phyloP scores from a whole-genome alignment of 1,140 invertebrate genomes.

The Anastrepha obliqua region DNA sequence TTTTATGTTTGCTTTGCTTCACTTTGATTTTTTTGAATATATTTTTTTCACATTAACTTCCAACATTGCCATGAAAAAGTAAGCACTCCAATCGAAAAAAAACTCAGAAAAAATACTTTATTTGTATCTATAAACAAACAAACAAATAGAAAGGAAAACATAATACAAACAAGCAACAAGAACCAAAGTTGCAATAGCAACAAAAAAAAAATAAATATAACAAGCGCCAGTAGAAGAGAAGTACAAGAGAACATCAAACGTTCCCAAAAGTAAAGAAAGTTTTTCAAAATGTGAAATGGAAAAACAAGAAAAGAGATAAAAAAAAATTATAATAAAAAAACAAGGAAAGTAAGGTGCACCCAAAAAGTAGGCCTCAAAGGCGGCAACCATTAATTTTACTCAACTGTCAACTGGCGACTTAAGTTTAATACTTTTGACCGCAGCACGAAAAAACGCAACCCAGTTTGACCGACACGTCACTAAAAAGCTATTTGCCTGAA shows the following conservation, averaged over 20 bases:
- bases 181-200: conserved; percentile 4
- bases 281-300: background rate
- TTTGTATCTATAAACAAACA: conserved; percentile 37
- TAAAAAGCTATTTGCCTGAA: conserved; percentile 16
- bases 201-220: background rate
- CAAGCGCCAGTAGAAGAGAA: background rate
- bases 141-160: conserved; percentile 34
- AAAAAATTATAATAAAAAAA: background rate
- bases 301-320: background rate
- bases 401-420: conserved; percentile 55
- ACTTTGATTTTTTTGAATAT: background rate
- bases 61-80: background rate
- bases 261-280: background rate
- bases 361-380: conserved; percentile 23
- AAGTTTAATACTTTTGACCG: conserved; percentile 52
- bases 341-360: background rate
- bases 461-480: conserved; percentile 12
- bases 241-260: conserved; percentile 11
- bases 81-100: background rate
- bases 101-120: background rate
- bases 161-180: conserved; percentile 20
- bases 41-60: conserved; percentile 5
- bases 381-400: conserved; percentile 56
- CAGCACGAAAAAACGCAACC: background rate
- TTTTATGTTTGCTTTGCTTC: background rate